Base-by-base conservation (phyloP, 2,888 invertebrate genomes). In the Diadromus collaris region DNA sequence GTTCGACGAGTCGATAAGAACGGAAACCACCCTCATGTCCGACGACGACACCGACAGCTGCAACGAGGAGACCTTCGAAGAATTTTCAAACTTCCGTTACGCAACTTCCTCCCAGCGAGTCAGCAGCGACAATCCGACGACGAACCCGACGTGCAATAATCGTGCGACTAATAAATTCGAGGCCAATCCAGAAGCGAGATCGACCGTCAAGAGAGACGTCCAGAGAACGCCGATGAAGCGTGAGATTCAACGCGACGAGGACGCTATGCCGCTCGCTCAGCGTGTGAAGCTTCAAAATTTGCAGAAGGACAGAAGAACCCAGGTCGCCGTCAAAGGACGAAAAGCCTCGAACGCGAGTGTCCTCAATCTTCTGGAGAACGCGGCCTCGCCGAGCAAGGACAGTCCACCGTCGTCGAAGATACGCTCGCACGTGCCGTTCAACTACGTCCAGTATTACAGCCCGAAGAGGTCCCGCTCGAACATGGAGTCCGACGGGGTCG, bases 361-460 rank as follows among this genome's bases (percentile, higher is more conserved):
- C 0, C 32, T 87, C 29, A 81, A 84, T 76, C 81, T 91, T 0
- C 58, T 91, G n/a, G 90, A 90, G 0, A 88, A 90, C 56, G 89
- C 87, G 0, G 81, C 87, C 0, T 90, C 90, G 0, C 90, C 90
- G 1, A 87, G 88, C 74, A 88, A 88, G 21, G 90, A 91, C 56
- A 90, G 89, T 61, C 90, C 90, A 0, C 90, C 90, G 0, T 86
- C 88, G 0, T 76, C 78, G 1, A 89, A 89, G 29, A 29, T 88
- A 0, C 10, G 74, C 0, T 48, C 79, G 0, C 9, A 69, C 7
- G 38, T 16, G 6, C 32, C 27, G 1, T 68, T 24, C 7, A 76
- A 69, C 16, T 76, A 80, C 0, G 34, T 87, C 7, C 83, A 82
- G 24, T 87, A 88, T 70, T 89, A 85, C 73, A 86, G 85, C 32